Evolutionary conservation across 30 jellyfish, hydroid and myxozoan species (phyloP).

Genomic region (Turritopsis dohrnii): DNA sequence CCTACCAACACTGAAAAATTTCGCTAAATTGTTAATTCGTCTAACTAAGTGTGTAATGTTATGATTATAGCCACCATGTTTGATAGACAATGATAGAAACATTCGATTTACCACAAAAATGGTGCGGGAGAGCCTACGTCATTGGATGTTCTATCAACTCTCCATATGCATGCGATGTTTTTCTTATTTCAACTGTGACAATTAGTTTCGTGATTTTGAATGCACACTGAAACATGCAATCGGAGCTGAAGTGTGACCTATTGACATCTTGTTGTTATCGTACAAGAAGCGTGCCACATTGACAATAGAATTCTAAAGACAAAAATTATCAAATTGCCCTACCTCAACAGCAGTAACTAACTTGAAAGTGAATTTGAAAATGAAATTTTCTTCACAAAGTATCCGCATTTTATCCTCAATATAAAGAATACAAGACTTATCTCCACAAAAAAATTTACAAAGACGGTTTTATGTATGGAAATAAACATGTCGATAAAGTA

Average conservation of each 20-base stretch:
- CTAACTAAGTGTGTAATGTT: too few relatives aligned
- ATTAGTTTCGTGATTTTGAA: background rate
- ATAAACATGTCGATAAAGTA: background rate
- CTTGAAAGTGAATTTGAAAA: background rate
- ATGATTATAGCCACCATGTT: too few relatives aligned
- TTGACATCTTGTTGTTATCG: background rate
- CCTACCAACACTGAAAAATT: too few relatives aligned
- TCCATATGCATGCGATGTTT: background rate
- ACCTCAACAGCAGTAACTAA: background rate
- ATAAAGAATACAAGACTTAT: background rate
- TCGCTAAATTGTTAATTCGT: too few relatives aligned
- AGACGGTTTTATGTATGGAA: background rate
- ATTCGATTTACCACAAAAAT: background rate
- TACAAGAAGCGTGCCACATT: background rate
- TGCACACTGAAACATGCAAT: too few relatives aligned
- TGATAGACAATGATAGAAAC: too few relatives aligned
- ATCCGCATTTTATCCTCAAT: background rate
- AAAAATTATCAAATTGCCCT: background rate
- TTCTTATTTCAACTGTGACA: background rate
- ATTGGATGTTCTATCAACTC: background rate
- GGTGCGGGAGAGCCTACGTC: background rate
- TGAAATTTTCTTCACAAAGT: background rate
- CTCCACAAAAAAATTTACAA: background rate
- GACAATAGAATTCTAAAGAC: background rate
- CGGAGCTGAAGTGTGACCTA: background rate